Evolutionary conservation across 2,888 invertebrate species (phyloP).

Genomic region (Xestia xanthographa): DNA sequence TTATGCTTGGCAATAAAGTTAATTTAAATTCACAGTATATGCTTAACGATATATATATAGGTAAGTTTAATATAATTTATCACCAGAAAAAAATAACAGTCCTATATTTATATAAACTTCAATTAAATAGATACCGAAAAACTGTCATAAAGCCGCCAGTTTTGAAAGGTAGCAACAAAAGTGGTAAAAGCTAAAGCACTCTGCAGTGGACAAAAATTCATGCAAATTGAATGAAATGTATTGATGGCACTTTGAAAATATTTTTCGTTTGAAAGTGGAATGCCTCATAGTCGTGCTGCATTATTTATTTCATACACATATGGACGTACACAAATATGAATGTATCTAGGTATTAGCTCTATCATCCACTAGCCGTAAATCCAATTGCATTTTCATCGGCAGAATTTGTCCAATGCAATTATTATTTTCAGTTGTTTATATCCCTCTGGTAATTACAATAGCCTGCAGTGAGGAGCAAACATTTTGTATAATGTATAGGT

Average conservation of each 20-base stretch:
- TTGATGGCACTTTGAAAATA: conserved; percentile 84
- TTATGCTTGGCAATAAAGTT: neutral
- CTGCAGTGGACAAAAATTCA: conserved; percentile 81
- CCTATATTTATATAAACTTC: conserved; percentile 22
- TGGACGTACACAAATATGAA: conserved; percentile 33
- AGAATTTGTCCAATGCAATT: conserved; percentile 48
- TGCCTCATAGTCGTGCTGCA: conserved; percentile 65
- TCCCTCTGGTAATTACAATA: conserved; percentile 21
- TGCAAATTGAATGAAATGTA: conserved; percentile 85
- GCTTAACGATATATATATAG: neutral
- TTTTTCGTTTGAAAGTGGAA: conserved; percentile 78
- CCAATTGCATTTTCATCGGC: conserved; percentile 51
- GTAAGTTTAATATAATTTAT: neutral
- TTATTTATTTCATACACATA: conserved; percentile 65
- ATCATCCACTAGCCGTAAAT: conserved; percentile 38
- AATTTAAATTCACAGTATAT: neutral
- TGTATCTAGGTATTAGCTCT: conserved; percentile 32
- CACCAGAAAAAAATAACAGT: neutral
- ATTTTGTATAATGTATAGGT: conserved; percentile 6
- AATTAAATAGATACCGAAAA: conserved; percentile 46
- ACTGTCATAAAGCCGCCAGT: conserved; percentile 74
- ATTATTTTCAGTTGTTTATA: conserved; percentile 53
- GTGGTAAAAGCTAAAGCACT: conserved; percentile 80
- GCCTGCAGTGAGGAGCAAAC: neutral
- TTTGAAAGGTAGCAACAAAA: conserved; percentile 83